These are phyloP conservation scores for Hypomecis punctinalis DNA, from an alignment of 2,888 invertebrate species.

Conservation along the genomic window DNA sequence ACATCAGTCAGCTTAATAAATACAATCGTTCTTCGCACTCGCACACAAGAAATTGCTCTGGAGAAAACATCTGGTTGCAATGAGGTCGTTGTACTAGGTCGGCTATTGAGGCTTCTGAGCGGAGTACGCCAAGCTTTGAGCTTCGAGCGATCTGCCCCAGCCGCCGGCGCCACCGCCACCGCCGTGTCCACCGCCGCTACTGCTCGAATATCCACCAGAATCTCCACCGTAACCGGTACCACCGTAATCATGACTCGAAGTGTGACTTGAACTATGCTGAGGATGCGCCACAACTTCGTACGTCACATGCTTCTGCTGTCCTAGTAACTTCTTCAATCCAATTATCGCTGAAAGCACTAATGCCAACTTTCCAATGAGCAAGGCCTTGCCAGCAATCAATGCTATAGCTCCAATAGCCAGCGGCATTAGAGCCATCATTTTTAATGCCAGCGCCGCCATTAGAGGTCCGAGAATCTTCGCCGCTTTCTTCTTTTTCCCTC, in stretches of 20 bases:
- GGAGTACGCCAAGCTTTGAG: conserved; percentile 92
- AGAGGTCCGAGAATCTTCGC: conserved; percentile 91
- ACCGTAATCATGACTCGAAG: conserved; percentile 87
- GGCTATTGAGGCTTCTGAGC: conserved; percentile 88
- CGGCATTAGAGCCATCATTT: conserved; percentile 92
- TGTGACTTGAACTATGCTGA: conserved; percentile 89
- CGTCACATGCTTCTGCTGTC: conserved; percentile 93
- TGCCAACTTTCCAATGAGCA: conserved; percentile 93
- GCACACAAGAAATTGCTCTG: conserved; percentile 62
- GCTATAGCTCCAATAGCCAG: conserved; percentile 92
- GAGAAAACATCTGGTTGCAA: conserved; percentile 69
- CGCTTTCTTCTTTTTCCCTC: conserved; percentile 94
- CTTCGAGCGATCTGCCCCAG: conserved; percentile 91
- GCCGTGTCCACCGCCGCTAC: conserved; percentile 78
- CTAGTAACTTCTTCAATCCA: conserved; percentile 92
- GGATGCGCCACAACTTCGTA: conserved; percentile 95
- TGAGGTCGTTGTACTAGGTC: conserved; percentile 70
- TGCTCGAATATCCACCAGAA: conserved; percentile 78
- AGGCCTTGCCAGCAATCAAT: conserved; percentile 93
- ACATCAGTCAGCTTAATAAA: conserved; percentile 63
- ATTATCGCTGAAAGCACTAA: conserved; percentile 93
- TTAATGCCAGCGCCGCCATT: conserved; percentile 90
- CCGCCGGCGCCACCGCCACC: conserved; percentile 83
- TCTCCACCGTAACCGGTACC: conserved; percentile 88
- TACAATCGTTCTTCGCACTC: conserved; percentile 66